These are phyloP conservation scores for Melieria picta DNA, from an alignment of 2,888 invertebrate genomes.

Conservation along the genomic window DNA sequence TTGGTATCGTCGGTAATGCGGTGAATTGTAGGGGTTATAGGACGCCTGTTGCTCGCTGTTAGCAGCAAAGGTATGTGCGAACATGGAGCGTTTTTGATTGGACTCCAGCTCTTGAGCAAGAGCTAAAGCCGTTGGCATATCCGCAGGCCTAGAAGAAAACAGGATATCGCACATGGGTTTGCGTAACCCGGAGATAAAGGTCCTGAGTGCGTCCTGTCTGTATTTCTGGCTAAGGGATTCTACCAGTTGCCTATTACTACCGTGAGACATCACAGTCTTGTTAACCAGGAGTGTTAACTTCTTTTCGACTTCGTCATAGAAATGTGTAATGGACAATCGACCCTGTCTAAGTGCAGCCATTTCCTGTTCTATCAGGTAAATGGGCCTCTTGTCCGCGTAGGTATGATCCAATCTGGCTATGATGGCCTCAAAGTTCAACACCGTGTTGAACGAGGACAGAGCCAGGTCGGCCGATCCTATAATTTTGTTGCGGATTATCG, in stretches of 20 bases:
- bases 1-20: neutral
- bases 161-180: conserved; percentile 18
- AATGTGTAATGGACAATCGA: conserved; percentile 16
- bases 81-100: neutral
- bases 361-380: conserved; percentile 30
- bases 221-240: conserved; percentile 24
- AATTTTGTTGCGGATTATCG: conserved; percentile 5
- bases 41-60: too few relatives aligned
- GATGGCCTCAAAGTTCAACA: conserved; percentile 30
- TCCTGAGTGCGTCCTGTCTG: conserved; percentile 24
- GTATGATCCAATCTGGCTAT: conserved; percentile 30
- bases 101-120: conserved; percentile 15
- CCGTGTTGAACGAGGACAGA: conserved; percentile 22
- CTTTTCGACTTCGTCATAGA: conserved; percentile 32
- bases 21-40: neutral
- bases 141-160: conserved; percentile 10
- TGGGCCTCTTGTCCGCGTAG: conserved; percentile 31
- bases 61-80: too few relatives aligned
- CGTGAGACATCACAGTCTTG: conserved; percentile 25
- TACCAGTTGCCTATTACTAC: conserved; percentile 1
- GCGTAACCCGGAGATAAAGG: conserved; percentile 24
- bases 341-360: conserved; percentile 25
- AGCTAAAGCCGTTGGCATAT: conserved; percentile 15
- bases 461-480: conserved; percentile 3
- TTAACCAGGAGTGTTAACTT: conserved; percentile 33